Base-by-base conservation (phyloP, 1,140 invertebrate genomes). In the Phymorhynchus buccinoides region DNA sequence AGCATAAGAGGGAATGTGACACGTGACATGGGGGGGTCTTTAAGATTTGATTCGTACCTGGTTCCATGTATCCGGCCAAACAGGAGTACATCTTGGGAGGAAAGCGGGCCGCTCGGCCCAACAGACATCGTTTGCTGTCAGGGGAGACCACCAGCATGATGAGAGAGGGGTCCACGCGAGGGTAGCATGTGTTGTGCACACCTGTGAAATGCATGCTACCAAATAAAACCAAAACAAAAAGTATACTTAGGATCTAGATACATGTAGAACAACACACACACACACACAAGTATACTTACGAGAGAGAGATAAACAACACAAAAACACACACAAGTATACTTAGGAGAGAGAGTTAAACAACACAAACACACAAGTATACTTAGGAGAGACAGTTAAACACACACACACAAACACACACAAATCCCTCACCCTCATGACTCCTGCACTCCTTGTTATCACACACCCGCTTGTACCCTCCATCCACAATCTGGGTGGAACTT, bases 11-110 rank as follows among this genome's bases (percentile, higher is more conserved):
- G n/a, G n/a, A n/a, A n/a, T n/a, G n/a, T n/a, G n/a, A n/a, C n/a
- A n/a, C n/a, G n/a, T n/a, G n/a, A n/a, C n/a, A n/a, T n/a, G n/a
- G n/a, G n/a, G n/a, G n/a, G n/a, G n/a, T n/a, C n/a, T n/a, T n/a
- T n/a, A n/a, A n/a, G n/a, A n/a, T n/a, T n/a, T n/a, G n/a, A n/a
- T n/a, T 62, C 42, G 32, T 27, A 95, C 94, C 94, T 89, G 94
- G 93, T 90, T 95, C 94, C 88, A 95, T 93, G 86, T 95, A 95
- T 30, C 95, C 95, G 48, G 95, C 95, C 73, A 95, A 92, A 89
- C 94, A 95, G 4, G 95, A 95, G 87, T 91, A 95, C 93, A 95
- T 94, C 77, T 94, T 94, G 14, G 90, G 89, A 22, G 94, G 94
- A 89, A 94, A 94, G 39, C 91, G 89, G 48, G 93, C 93, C 87